A percentile compares a stretch with the other conserved stretches of the same genome.
phyloP scores from a whole-genome alignment of 2,888 invertebrate genomes.

The Lamellibrachia satsuma region DNA sequence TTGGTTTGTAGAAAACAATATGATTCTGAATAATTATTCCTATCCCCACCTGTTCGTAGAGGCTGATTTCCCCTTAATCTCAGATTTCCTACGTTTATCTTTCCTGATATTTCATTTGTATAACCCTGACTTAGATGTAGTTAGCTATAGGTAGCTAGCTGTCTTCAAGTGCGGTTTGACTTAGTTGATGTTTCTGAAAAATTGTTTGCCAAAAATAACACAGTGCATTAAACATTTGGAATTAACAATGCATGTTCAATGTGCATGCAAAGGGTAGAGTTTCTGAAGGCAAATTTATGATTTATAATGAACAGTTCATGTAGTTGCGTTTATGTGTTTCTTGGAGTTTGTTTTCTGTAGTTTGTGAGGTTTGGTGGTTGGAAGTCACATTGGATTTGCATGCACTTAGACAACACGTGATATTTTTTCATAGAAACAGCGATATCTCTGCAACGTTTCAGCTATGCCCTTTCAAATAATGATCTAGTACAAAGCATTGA shows the following conservation, averaged over 20 bases:
- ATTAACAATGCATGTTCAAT: neutral
- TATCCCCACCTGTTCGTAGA: too few species aligned
- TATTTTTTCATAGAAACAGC: neutral
- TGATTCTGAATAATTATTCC: too few species aligned
- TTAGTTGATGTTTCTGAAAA: neutral
- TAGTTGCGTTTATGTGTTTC: neutral
- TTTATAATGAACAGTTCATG: neutral
- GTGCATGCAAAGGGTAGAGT: neutral
- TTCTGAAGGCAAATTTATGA: neutral
- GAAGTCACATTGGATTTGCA: neutral
- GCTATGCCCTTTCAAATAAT: neutral
- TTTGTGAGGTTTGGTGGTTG: neutral
- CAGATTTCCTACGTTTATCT: neutral
- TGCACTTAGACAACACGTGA: neutral
- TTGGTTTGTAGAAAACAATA: too few species aligned
- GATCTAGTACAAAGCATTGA: neutral
- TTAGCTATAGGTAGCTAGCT: conserved; percentile 1
- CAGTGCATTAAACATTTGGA: neutral
- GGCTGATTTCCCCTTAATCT: neutral
- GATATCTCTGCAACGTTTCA: neutral
- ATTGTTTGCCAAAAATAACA: neutral
- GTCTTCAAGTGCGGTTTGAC: neutral
- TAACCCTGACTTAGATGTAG: neutral
- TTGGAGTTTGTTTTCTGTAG: neutral
- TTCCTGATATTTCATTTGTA: neutral